Base-by-base conservation (phyloP, 2,797 vertebrate species). In the Lerista edwardsae region DNA sequence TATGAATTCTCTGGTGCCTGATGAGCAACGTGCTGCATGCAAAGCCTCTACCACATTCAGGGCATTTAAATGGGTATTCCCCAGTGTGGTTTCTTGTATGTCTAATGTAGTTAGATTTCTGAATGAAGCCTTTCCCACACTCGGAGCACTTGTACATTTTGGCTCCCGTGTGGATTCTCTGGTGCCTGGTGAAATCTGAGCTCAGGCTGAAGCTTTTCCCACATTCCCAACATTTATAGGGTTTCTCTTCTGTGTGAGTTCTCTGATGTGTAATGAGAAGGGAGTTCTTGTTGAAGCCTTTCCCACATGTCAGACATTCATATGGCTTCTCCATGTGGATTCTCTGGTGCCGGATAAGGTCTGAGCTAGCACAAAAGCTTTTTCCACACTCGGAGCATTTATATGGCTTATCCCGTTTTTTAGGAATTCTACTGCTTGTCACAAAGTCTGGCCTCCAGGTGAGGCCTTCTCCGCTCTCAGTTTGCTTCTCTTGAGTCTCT, bases 1-100 rank as follows among this genome's bases (percentile, higher is more conserved):
- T 84, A 75, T 84, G 82, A 51, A 77, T 84, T 44, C 83, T 78
- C 39, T 84, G 83, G 4, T 84, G 83, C 1, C 75, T 72, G 25
- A 84, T 78, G 55, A 84, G 67, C 2, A 78, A 68, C 0, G 83
- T 78, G 68, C 83, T 77, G 25, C 65, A 62, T 1, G 75, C 72
- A 57, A 84, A 84, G 8, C 75, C 76, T 36, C 59, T 72, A 11
- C 75, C 75, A 21, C 83, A 84, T 14, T 84, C 83, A 0, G 83
- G 31, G 25, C 83, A 84, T 47, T 73, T 47, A 12, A 62, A 84
- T 8, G 82, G 82, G 21, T 84, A 69, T 41, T 81, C 68, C 51
- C 79, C 79, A 0, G 79, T 81, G 55, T 81, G 80, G 69, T 39
- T 72, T n/a, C 83, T 84, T 12, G 36, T 9, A 27, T 84, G 83